Evolutionary conservation across 2,888 invertebrate species (phyloP).

Genomic region (Erpobdella octoculata): DNA sequence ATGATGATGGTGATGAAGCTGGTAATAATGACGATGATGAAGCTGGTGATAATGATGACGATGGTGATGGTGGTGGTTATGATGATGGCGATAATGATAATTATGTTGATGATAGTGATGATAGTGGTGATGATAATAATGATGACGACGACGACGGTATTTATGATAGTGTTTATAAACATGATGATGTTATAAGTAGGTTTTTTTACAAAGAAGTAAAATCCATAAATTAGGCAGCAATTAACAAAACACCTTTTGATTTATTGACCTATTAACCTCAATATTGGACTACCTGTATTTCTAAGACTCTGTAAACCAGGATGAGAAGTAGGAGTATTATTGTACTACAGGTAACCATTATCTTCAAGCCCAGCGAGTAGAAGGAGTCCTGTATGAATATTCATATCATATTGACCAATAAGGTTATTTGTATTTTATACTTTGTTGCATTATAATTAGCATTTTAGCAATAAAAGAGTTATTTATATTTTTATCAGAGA

Average conservation of each 20-base stretch:
- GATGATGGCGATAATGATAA: background rate
- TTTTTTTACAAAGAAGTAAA: no score
- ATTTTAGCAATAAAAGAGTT: no score
- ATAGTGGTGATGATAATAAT: no score
- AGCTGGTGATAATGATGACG: background rate
- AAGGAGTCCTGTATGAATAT: conserved; percentile 25
- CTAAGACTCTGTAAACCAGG: conserved; percentile 15
- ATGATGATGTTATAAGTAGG: no score
- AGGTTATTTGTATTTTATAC: background rate
- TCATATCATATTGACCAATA: no score
- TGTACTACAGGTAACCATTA: conserved; percentile 19
- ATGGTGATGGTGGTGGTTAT: background rate
- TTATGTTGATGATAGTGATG: no score
- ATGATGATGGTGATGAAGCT: background rate
- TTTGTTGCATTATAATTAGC: no score
- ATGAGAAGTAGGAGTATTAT: conserved; percentile 11
- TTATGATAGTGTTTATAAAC: no score
- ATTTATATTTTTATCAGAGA: no score
- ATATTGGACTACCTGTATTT: conserved; percentile 20
- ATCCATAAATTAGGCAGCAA: no score
- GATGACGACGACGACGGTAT: no score
- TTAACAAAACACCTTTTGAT: background rate
- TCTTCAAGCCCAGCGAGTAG: conserved; percentile 19
- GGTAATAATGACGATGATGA: conserved; percentile 8
- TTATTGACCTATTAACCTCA: no score